These are phyloP conservation scores for Geotrypetes seraphini DNA, from an alignment of 2,797 vertebrate genomes.

Conservation along the genomic window DNA sequence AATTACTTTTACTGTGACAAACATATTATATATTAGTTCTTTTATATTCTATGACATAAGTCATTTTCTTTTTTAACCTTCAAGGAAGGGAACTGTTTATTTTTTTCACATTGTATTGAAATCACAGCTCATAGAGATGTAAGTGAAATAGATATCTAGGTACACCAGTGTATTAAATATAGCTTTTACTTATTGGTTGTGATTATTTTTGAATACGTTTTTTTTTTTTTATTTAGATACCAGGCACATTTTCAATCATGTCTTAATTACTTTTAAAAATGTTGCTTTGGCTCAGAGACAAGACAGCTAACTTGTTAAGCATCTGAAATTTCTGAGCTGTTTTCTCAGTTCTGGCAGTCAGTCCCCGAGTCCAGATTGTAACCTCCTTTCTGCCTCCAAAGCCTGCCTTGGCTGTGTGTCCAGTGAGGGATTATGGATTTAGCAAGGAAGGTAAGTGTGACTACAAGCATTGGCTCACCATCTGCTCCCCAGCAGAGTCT, in stretches of 20 bases:
- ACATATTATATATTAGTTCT: too few relatives aligned
- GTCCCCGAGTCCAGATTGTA: conserved; percentile 95
- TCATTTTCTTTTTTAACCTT: conserved; percentile 15
- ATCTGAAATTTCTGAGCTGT: conserved; percentile 93
- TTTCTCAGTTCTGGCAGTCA: conserved; percentile 90
- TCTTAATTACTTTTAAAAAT: conserved; percentile 98
- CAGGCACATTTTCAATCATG: conserved; percentile 89
- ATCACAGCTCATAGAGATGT: background rate
- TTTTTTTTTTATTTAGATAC: conserved; percentile 60
- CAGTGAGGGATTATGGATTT: conserved; percentile 99
- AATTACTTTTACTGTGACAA: too few relatives aligned
- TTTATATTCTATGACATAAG: conserved; percentile 3
- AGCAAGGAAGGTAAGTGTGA: conserved; percentile 99
- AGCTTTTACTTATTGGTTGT: conserved; percentile 58
- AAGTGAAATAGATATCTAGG: too few relatives aligned
- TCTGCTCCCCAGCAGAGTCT: conserved; percentile 98
- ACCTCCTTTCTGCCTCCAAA: conserved; percentile 98
- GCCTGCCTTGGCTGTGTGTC: conserved; percentile 98
- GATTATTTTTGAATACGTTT: conserved; percentile 57
- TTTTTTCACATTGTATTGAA: conserved; percentile 1
- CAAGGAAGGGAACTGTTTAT: background rate
- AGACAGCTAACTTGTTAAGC: conserved; percentile 99
- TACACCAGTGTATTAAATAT: conserved; percentile 48
- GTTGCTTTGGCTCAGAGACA: conserved; percentile 88
- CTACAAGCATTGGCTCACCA: conserved; percentile 99